These are phyloP conservation scores for Apocrypta bakeri DNA, from an alignment of 1,140 invertebrate genomes.

Conservation along the genomic window DNA sequence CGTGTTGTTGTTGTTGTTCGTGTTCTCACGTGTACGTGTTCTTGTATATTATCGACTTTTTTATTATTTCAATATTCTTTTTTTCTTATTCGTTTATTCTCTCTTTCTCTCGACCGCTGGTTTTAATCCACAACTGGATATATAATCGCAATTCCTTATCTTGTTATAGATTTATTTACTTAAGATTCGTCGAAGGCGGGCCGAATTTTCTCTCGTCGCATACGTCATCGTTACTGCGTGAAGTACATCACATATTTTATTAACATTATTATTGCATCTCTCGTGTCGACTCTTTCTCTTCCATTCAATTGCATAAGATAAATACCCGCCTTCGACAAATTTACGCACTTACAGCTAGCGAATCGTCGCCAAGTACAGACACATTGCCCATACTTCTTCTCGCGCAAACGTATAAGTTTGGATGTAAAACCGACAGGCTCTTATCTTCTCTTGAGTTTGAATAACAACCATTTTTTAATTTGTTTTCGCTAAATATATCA, in stretches of 20 bases:
- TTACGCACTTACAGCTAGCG: conserved; percentile 20
- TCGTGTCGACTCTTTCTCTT: conserved; percentile 11
- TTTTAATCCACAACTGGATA: conserved; percentile 37
- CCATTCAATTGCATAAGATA: not conserved
- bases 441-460: conserved; percentile 66
- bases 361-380: conserved; percentile 34
- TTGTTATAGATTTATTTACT: conserved; percentile 53
- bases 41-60: conserved; percentile 62
- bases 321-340: conserved; percentile 29
- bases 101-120: conserved; percentile 39
- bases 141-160: conserved; percentile 38
- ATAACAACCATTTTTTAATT: conserved; percentile 72
- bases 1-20: conserved; percentile 63
- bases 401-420: conserved; percentile 65
- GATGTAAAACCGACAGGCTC: conserved; percentile 71
- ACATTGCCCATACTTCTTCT: conserved; percentile 49
- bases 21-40: conserved; percentile 58
- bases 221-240: not conserved
- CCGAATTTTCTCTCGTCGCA: not conserved
- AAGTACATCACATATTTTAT: not conserved
- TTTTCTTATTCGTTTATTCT: conserved; percentile 39
- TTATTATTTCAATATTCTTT: conserved; percentile 47
- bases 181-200: conserved; percentile 46
- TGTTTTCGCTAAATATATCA: conserved; percentile 73
- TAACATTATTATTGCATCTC: conserved; percentile 45